A percentile compares a stretch with the other conserved stretches of the same genome.
These are phyloP conservation scores for Napeogenes inachia DNA, from an alignment of 2,888 invertebrate species.

Conservation along the genomic window DNA sequence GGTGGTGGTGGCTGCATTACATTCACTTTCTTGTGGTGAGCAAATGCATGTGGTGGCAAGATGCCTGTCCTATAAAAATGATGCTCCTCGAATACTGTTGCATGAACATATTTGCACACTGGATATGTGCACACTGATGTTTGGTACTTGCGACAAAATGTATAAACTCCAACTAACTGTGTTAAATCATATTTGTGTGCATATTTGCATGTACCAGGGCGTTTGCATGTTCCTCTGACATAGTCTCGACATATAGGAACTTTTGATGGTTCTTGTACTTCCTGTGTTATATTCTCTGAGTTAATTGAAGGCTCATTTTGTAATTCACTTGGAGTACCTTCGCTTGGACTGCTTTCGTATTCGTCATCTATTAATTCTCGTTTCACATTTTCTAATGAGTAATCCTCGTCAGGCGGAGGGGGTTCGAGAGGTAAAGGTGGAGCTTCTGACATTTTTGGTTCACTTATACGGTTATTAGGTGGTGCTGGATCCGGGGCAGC, in stretches of 20 bases:
- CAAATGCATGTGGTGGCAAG: constrained; percentile 48
- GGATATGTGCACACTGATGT: constrained; percentile 46
- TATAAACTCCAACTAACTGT: constrained; percentile 49
- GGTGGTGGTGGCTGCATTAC: constrained; percentile 37
- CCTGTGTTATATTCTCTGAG: neutral
- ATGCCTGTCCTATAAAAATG: constrained; percentile 49
- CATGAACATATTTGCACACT: constrained; percentile 57
- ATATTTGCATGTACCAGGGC: constrained; percentile 44
- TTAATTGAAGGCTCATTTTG: constrained; percentile 2
- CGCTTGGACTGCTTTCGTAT: constrained; percentile 12
- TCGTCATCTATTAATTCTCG: constrained; percentile 30
- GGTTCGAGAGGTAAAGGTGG: constrained; percentile 35
- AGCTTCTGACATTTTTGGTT: constrained; percentile 16
- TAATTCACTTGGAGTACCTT: constrained; percentile 1
- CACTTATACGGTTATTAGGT: constrained; percentile 10
- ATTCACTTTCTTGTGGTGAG: constrained; percentile 42
- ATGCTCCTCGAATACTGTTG: constrained; percentile 57
- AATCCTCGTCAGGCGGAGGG: constrained; percentile 29
- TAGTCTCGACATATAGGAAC: constrained; percentile 53
- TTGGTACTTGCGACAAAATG: constrained; percentile 59
- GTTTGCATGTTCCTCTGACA: constrained; percentile 50
- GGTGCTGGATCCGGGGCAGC: constrained; percentile 20
- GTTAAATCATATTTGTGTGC: constrained; percentile 48
- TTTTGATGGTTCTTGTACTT: constrained; percentile 12
- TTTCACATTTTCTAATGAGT: constrained; percentile 23